These are phyloP conservation scores for Heliconius aoede DNA, from an alignment of 2,888 invertebrate species.

Conservation along the genomic window DNA sequence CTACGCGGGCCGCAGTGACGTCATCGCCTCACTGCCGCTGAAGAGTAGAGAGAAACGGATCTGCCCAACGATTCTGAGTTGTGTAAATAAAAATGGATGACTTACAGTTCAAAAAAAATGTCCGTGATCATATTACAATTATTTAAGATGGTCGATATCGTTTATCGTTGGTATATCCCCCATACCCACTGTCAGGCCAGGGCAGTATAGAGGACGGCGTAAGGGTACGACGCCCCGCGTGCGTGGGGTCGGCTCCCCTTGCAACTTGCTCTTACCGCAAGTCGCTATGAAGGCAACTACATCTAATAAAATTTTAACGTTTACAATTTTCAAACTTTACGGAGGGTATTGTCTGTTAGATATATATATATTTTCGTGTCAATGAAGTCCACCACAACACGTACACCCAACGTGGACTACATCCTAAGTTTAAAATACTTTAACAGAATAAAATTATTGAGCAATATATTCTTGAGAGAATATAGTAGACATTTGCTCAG, in stretches of 20 bases:
- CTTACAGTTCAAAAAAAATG: neutral
- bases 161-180: constrained; percentile 12
- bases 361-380: constrained; percentile 78
- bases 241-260: constrained; percentile 67
- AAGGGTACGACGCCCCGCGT: constrained; percentile 62
- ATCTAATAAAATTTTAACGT: constrained; percentile 76
- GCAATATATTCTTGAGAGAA: constrained; percentile 82
- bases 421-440: constrained; percentile 78
- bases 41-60: neutral
- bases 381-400: constrained; percentile 71
- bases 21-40: constrained; percentile 66
- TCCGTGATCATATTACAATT: neutral
- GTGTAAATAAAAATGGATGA: neutral
- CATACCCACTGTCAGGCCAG: no score
- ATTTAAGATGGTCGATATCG: neutral
- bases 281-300: constrained; percentile 78
- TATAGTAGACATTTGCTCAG: constrained; percentile 83
- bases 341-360: constrained; percentile 84
- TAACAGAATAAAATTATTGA: constrained; percentile 83
- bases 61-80: neutral
- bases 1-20: constrained; percentile 69
- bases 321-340: constrained; percentile 74
- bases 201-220: constrained; percentile 66
- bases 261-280: constrained; percentile 68
- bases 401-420: constrained; percentile 75